phyloP scores from a whole-genome alignment of 92 coral and sea anemone species.

The Porites cylindrica region DNA sequence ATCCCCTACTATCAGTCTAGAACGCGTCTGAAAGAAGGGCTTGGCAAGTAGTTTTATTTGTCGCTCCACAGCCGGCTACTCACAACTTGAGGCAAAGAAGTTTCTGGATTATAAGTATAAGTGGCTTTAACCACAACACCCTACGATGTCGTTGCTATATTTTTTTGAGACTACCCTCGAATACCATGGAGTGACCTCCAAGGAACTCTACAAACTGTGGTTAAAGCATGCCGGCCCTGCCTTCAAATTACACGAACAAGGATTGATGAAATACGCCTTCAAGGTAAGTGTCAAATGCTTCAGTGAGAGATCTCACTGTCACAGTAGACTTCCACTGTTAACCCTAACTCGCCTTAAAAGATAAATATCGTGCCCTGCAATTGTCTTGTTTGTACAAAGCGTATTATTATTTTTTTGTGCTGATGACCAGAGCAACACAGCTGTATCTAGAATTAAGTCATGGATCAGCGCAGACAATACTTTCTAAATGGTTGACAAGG shows the following conservation, averaged over 20 bases:
- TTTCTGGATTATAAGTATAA: neutral
- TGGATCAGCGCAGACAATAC: too few relatives aligned
- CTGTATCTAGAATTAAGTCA: too few relatives aligned
- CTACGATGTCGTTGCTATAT: constrained; percentile 47
- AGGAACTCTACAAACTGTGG: constrained; percentile 55
- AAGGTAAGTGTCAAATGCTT: constrained; percentile 41
- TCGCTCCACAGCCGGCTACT: neutral
- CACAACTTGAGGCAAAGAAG: neutral
- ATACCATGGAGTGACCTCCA: constrained; percentile 57
- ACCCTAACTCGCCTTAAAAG: too few relatives aligned
- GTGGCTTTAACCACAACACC: neutral
- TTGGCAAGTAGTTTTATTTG: neutral
- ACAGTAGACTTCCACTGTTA: too few relatives aligned
- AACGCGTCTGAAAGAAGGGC: neutral
- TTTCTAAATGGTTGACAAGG: too few relatives aligned
- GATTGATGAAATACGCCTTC: constrained; percentile 52
- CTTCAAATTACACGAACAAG: constrained; percentile 33
- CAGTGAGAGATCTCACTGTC: too few relatives aligned
- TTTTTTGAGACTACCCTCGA: constrained; percentile 51
- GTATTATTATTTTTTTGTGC: too few relatives aligned
- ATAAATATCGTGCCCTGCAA: too few relatives aligned
- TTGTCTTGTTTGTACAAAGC: too few relatives aligned
- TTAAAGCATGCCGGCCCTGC: constrained; percentile 45
- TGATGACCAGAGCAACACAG: too few relatives aligned
- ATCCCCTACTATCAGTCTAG: neutral